Conservation (phyloP, 2,888 invertebrate species). For the Toxonevra muliebris region DNA sequence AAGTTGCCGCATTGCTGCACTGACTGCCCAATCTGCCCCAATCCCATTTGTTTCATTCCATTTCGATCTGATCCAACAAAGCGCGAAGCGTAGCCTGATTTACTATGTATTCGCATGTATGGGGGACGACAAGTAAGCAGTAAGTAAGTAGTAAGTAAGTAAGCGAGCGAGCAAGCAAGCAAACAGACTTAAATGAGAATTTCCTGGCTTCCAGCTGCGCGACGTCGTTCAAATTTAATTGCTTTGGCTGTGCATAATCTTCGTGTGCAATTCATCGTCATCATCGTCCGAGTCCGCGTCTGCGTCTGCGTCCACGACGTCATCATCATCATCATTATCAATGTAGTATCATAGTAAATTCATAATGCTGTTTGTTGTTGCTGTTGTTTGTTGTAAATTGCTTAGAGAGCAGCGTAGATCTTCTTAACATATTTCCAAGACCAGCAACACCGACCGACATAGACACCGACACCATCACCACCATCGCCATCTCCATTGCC, state of each 20-base stretch:
- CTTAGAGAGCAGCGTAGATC: too few species aligned
- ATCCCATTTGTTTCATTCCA: conserved; percentile 23
- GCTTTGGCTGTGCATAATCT: conserved; percentile 52
- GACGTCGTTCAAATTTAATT: conserved; percentile 63
- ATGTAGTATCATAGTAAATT: background rate
- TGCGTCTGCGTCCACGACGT: conserved; percentile 23
- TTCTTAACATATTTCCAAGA: too few species aligned
- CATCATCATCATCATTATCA: conserved; percentile 22
- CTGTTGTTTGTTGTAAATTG: conserved; percentile 25
- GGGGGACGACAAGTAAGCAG: too few species aligned
- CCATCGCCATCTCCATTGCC: conserved; percentile 48
- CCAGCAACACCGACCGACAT: background rate
- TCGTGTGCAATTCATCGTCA: conserved; percentile 36
- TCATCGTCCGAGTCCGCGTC: conserved; percentile 8
- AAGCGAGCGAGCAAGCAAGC: conserved; percentile 13
- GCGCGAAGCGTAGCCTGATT: conserved; percentile 27
- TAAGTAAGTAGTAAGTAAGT: conserved; percentile 6
- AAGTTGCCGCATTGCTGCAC: conserved; percentile 19
- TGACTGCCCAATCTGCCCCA: conserved; percentile 18
- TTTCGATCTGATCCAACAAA: conserved; percentile 14
- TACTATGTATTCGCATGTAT: conserved; percentile 3
- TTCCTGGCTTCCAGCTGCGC: conserved; percentile 66
- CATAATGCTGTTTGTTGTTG: conserved; percentile 28
- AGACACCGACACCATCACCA: conserved; percentile 38
- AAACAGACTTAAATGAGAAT: conserved; percentile 61